Evolutionary conservation across 2,113 vertebrate species (phyloP).

Genomic region (Chionodraco myersi): DNA sequence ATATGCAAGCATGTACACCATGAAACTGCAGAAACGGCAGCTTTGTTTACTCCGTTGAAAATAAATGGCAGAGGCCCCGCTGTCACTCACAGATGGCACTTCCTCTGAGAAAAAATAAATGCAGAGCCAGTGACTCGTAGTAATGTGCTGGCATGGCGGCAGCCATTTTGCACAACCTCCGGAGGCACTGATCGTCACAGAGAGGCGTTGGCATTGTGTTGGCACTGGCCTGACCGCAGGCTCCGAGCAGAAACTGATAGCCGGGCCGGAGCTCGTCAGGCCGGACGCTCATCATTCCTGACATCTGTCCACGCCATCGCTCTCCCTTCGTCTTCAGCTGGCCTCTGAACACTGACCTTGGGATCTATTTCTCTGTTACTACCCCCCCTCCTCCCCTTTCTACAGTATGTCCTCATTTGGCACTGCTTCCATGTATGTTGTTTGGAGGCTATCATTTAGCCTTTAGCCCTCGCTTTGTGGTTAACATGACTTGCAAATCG

Average conservation of each 20-base stretch:
- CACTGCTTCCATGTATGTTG: conserved; percentile 31
- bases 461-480: conserved; percentile 52
- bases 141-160: conserved; percentile 72
- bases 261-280: conserved; percentile 85
- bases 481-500: conserved; percentile 42
- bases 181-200: conserved; percentile 77
- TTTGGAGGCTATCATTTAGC: conserved; percentile 54
- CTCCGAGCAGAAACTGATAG: conserved; percentile 86
- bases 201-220: conserved; percentile 80
- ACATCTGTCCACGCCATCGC: conserved; percentile 87
- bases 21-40: conserved; percentile 73
- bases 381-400: conserved; percentile 22
- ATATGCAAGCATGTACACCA: conserved; percentile 59
- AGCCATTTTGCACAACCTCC: conserved; percentile 80
- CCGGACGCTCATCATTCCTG: conserved; percentile 86
- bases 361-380: conserved; percentile 68
- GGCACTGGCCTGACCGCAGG: conserved; percentile 81
- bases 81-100: conserved; percentile 83
- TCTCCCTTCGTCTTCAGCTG: conserved; percentile 74
- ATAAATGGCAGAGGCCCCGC: conserved; percentile 77
- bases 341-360: conserved; percentile 86
- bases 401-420: conserved; percentile 45
- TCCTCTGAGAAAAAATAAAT: conserved; percentile 68
- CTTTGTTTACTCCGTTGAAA: conserved; percentile 77
- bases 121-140: conserved; percentile 72